Evolutionary conservation across 2,113 vertebrate genomes (phyloP).

Genomic region (Mus musculus): GRCm39 chr4:123632001-123632500

Average conservation of each 20-base stretch:
- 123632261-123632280: neutral
- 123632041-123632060: conserved; percentile 15
- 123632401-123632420: neutral
- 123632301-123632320: neutral
- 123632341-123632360: neutral
- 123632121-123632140: neutral
- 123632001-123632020: neutral
- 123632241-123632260: neutral
- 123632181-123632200: too few species aligned
- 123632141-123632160: neutral
- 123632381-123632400: neutral
- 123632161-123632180: neutral
- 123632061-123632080: neutral
- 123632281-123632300: neutral
- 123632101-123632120: neutral
- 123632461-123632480: conserved; percentile 2
- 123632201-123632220: neutral
- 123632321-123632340: neutral
- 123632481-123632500: conserved; percentile 25
- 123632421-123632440: neutral
- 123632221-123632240: neutral
- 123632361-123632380: neutral
- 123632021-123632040: neutral
- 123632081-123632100: neutral
- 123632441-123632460: neutral